Evolutionary conservation across 2,888 invertebrate species (phyloP).

Genomic region (Chrysolina haemoptera): DNA sequence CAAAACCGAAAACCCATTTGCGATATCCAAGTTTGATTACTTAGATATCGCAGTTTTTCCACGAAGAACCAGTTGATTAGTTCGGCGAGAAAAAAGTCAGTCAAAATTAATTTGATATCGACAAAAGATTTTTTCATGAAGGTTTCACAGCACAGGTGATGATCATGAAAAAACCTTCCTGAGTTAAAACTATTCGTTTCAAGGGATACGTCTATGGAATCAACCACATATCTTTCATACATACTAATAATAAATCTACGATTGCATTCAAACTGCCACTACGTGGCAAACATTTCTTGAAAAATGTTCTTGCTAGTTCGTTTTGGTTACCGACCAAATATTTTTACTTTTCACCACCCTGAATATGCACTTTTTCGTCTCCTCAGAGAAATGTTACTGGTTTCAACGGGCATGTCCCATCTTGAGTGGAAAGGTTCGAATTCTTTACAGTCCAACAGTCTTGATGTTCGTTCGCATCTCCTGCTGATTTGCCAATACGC

Average conservation of each 20-base stretch:
- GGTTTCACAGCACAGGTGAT: slow-evolving; percentile 1
- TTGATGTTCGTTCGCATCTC: slow-evolving; percentile 79
- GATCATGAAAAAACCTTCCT: neutral
- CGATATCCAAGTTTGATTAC: slow-evolving; percentile 6
- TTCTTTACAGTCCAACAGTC: slow-evolving; percentile 75
- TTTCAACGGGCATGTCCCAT: slow-evolving; percentile 75
- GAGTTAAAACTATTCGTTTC: neutral
- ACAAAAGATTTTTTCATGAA: slow-evolving; percentile 16
- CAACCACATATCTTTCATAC: neutral
- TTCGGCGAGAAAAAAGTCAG: slow-evolving; percentile 49
- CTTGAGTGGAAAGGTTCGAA: slow-evolving; percentile 68
- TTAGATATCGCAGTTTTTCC: slow-evolving; percentile 39
- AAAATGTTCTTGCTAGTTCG: neutral
- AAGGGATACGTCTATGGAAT: slow-evolving; percentile 8
- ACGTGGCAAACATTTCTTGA: neutral
- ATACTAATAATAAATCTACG: neutral
- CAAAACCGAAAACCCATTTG: slow-evolving; percentile 28
- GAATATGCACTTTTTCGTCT: slow-evolving; percentile 58
- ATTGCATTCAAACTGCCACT: neutral
- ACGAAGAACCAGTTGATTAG: slow-evolving; percentile 48
- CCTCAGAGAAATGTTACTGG: slow-evolving; percentile 71
- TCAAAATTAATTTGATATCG: slow-evolving; percentile 13
- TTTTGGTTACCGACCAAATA: neutral
- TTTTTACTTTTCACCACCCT: slow-evolving; percentile 23
- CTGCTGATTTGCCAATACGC: slow-evolving; percentile 85